Conservation (phyloP, 2,113 vertebrate genomes). For the Epinephelus lanceolatus region DNA sequence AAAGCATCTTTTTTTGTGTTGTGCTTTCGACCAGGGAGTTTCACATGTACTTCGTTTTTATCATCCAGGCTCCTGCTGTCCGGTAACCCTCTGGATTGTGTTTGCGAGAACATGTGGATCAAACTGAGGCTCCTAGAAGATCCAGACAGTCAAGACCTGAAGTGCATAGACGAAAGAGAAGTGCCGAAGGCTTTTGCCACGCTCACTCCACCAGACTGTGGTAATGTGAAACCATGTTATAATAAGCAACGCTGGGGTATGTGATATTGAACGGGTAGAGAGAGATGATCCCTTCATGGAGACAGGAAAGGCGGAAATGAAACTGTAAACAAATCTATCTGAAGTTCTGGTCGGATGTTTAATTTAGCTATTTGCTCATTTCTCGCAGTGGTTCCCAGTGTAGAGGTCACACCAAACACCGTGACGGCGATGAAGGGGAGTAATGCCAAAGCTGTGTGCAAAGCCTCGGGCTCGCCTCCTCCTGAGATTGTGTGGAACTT, state of each 20-base stretch:
- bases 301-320: constrained; percentile 1
- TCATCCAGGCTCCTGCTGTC: constrained; percentile 87
- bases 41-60: background rate
- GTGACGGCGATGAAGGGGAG: constrained; percentile 91
- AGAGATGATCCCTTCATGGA: background rate
- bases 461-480: constrained; percentile 87
- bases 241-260: constrained; percentile 16
- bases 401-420: constrained; percentile 86
- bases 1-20: background rate
- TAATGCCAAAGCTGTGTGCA: constrained; percentile 88
- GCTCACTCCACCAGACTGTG: constrained; percentile 91
- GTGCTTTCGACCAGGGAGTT: background rate
- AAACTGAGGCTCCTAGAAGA: constrained; percentile 90
- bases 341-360: background rate
- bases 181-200: constrained; percentile 83
- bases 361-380: constrained; percentile 23
- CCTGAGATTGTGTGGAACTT: constrained; percentile 91
- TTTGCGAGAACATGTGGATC: constrained; percentile 97
- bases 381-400: constrained; percentile 88
- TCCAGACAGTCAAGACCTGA: constrained; percentile 87
- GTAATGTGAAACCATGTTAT: constrained; percentile 83
- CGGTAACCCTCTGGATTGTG: constrained; percentile 94
- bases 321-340: constrained; percentile 23
- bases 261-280: constrained; percentile 8
- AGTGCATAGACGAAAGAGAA: constrained; percentile 90